Evolutionary conservation across 2,888 invertebrate genomes (phyloP), one percentile per base, ranked within the genome.

Genomic region (Hypomecis atomaria): DNA sequence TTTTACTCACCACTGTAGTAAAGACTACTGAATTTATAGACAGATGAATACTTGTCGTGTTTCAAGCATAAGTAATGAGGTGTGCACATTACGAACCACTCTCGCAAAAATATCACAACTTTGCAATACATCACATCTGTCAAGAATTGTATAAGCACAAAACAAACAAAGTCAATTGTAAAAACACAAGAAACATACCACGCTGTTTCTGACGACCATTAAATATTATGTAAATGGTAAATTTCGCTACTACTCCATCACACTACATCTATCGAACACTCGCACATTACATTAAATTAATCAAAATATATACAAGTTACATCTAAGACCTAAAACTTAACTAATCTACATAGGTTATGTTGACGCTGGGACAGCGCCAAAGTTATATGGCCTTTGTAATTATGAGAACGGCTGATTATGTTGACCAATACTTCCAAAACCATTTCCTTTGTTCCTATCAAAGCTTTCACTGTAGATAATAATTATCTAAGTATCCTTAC

Each of bases 241-340:
- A 75, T 81, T 62, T 82, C 74, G 77, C 90, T 88, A 90, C 89
- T 78, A 86, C 79, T 85, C 78, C 84, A 85, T 85, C 88, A 90
- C 89, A 82, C 92, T 92, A 92, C 92, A 85, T 78, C 91, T 92
- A 92, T 90, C 87, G 85, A 92, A 91, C 92, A 92, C 92, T 87
- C 92, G 84, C 92, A 92, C 92, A 84, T 89, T 87, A 90, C 87
- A 88, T 87, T 87, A 83, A 80, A 88, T 89, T 90, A 89, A 81
- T 83, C 87, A 86, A 90, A 90, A 91, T 87, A 92, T 92, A 92
- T 92, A 92, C 92, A 92, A 84, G 81, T 89, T 88, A 90, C 74
- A 77, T 75, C 89, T 91, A 90, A 84, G 68, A 77, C 84, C 86
- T 89, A 90, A 83, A 79, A 85, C 85, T 74, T 85, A 78, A 82